Evolutionary conservation across 2,797 vertebrate species (phyloP).

Genomic region (Staurois parvus): DNA sequence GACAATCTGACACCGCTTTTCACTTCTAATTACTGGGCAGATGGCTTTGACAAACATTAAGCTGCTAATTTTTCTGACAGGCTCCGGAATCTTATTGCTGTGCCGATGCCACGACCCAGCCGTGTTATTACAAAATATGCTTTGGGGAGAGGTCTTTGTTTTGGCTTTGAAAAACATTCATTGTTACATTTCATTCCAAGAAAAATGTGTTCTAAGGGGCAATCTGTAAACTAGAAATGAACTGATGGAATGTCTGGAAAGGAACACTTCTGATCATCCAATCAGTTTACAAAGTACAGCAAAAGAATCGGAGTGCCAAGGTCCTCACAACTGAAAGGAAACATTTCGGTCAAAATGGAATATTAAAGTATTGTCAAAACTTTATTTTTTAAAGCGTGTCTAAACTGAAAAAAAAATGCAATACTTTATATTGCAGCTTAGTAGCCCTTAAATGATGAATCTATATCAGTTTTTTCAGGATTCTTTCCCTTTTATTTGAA

Average conservation of each 20-base stretch:
- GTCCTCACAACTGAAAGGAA: neutral
- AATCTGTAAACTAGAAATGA: slow-evolving; percentile 4
- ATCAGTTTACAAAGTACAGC: neutral
- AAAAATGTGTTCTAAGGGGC: neutral
- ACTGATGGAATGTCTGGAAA: neutral
- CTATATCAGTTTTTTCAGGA: too few relatives aligned
- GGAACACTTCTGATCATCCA: neutral
- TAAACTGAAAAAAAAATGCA: too few relatives aligned
- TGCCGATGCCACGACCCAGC: slow-evolving; percentile 16
- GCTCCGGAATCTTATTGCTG: slow-evolving; percentile 72
- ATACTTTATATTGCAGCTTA: too few relatives aligned
- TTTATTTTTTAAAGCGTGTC: too few relatives aligned
- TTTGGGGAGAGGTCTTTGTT: slow-evolving; percentile 20
- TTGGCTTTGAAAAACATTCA: slow-evolving; percentile 12
- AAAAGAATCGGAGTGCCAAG: neutral
- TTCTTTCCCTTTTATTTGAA: too few relatives aligned
- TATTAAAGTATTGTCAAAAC: neutral
- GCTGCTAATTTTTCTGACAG: slow-evolving; percentile 78
- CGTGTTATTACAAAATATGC: slow-evolving; percentile 44
- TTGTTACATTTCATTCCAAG: neutral
- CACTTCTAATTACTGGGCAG: slow-evolving; percentile 83
- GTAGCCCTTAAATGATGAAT: too few relatives aligned
- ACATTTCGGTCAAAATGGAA: neutral
- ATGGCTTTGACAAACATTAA: slow-evolving; percentile 79
- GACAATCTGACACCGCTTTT: slow-evolving; percentile 77